These are phyloP conservation scores for Ennomos erosarius DNA, from an alignment of 2,888 invertebrate species.

Conservation along the genomic window DNA sequence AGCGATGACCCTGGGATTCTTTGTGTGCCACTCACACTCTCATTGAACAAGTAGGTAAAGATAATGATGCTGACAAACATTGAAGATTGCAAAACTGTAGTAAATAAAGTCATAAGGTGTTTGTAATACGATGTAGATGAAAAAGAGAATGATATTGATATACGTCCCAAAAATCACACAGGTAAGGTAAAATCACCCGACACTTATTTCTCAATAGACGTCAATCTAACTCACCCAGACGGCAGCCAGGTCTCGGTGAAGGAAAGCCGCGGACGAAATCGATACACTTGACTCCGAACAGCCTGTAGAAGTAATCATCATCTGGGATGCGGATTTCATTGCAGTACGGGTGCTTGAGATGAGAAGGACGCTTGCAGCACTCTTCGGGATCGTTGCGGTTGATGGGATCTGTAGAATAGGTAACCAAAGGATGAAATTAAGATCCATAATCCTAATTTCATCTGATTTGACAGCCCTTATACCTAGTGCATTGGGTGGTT, in stretches of 20 bases:
- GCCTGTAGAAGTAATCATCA: conserved; percentile 95
- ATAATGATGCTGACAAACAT: too few species aligned
- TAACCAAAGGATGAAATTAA: neutral
- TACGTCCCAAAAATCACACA: too few species aligned
- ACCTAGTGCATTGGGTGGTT: too few species aligned
- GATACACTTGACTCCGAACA: conserved; percentile 93
- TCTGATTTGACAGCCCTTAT: too few species aligned
- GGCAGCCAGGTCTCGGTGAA: conserved; percentile 93
- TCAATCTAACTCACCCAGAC: conserved; percentile 86
- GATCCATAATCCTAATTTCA: too few species aligned
- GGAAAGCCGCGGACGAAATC: conserved; percentile 96
- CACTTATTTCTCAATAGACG: conserved; percentile 1
- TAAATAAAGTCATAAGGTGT: too few species aligned
- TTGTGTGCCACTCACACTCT: conserved; percentile 1
- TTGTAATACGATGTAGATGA: too few species aligned
- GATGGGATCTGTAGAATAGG: conserved; percentile 88
- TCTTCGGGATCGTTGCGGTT: conserved; percentile 96
- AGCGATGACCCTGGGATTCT: conserved; percentile 15
- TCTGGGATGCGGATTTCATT: conserved; percentile 95
- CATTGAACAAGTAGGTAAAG: conserved; percentile 1
- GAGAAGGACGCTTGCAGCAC: conserved; percentile 93
- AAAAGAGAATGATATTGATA: too few species aligned
- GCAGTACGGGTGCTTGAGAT: conserved; percentile 95
- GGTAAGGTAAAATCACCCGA: too few species aligned
- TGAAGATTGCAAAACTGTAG: too few species aligned